Base-by-base conservation (phyloP, 2,113 vertebrate species). In the Cynoglossus semilaevis region DNA sequence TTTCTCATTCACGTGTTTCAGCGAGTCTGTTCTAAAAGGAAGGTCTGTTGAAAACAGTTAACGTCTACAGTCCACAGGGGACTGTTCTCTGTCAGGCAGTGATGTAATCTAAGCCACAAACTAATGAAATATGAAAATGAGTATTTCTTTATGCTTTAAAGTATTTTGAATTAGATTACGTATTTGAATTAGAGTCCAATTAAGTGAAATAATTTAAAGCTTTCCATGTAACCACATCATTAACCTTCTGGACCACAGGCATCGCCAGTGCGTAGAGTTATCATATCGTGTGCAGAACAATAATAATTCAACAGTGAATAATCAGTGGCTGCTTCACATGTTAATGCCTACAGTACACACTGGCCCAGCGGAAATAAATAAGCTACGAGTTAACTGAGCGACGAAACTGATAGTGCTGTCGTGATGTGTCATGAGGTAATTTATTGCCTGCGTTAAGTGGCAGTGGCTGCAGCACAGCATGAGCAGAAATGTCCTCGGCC, bases 311-410 rank as follows among this genome's bases (percentile, higher is more conserved):
- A 77, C 58, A 75, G 81, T 55, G 70, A 84, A 77, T 45, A 63
- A 76, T 78, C 49, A 70, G 70, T 79, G 70, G 80, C 58, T 77
- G 71, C 88, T 87, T 88, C 67, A 84, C 75, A 70, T 53, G 56
- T 62, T 46, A 65, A 70, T 68, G 70, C 88, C 89, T 87, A 89
- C 66, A 82, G 86, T 56, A 62, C 47, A 70, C 66, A 71, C 50
- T 35, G 38, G 42, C 4, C 22, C 67, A 70, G 67, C 88, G 87
- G 88, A 90, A 73, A 22, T 22, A 50, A 79, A 64, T 84, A 79
- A 88, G 72, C 78, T 84, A 86, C 10, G 63, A 80, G 77, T 88
- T 81, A 84, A 88, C 89, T 75, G 83, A 75, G 70, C 66, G 70
- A 65, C 81, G 44, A 86, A 86, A 77, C 58, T 36, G 52, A 74